phyloP scores from a whole-genome alignment of 2,113 vertebrate species.

The Pelodiscus sinensis region DNA sequence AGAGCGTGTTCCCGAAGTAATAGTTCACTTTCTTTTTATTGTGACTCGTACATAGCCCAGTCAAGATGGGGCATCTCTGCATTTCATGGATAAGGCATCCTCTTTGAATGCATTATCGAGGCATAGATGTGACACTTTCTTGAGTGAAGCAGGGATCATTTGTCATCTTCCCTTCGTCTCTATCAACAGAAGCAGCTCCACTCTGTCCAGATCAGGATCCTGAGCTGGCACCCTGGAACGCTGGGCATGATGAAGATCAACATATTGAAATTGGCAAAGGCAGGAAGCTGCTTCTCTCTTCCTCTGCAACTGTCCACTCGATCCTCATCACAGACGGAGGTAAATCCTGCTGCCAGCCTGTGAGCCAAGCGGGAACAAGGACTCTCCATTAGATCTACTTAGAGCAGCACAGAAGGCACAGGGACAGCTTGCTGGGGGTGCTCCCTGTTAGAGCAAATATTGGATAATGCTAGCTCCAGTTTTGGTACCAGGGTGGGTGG shows the following conservation, averaged over 20 bases:
- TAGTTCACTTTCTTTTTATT: slow-evolving; percentile 25
- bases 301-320: slow-evolving; percentile 91
- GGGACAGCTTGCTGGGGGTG: neutral
- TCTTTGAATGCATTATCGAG: neutral
- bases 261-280: slow-evolving; percentile 80
- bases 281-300: slow-evolving; percentile 85
- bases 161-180: neutral
- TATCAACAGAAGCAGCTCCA: slow-evolving; percentile 5
- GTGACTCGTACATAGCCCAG: neutral
- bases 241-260: slow-evolving; percentile 85
- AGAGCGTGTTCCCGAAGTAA: neutral
- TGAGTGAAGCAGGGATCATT: neutral
- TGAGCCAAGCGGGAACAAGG: neutral
- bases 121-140: neutral
- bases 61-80: neutral
- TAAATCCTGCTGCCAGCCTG: slow-evolving; percentile 53
- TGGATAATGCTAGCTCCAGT: neutral
- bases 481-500: neutral
- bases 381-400: neutral
- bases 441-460: neutral
- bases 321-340: slow-evolving; percentile 89
- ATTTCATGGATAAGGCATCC: neutral
- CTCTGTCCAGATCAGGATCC: slow-evolving; percentile 88
- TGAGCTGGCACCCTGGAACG: slow-evolving; percentile 87
- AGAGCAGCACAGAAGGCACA: neutral